phyloP scores from a whole-genome alignment of 2,113 vertebrate genomes.

The Datnioides undecimradiatus region DNA sequence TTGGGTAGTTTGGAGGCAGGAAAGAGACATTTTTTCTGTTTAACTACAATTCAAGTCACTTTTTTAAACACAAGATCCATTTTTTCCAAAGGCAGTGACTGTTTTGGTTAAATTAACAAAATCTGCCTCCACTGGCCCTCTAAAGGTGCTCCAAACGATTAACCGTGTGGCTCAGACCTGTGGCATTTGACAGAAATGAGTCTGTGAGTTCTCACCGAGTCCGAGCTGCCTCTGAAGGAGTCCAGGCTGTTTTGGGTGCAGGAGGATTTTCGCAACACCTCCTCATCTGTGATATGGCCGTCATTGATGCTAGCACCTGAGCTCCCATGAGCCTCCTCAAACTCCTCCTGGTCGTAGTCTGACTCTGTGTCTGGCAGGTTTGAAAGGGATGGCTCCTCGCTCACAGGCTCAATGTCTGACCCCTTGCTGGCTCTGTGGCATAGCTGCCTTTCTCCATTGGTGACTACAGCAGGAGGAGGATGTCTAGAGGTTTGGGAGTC shows the following conservation, averaged over 20 bases:
- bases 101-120: not conserved
- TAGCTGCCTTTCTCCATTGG: conserved; percentile 61
- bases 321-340: conserved; percentile 85
- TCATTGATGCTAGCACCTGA: conserved; percentile 84
- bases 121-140: not conserved
- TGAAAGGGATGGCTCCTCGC: conserved; percentile 76
- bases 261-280: conserved; percentile 84
- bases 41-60: not conserved
- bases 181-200: not conserved
- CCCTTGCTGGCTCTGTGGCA: conserved; percentile 42
- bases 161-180: not conserved
- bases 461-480: conserved; percentile 26
- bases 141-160: not conserved
- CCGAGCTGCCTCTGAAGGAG: conserved; percentile 89
- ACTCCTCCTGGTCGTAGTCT: conserved; percentile 92
- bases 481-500: conserved; percentile 37
- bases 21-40: not conserved
- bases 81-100: not conserved
- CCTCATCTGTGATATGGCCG: conserved; percentile 86
- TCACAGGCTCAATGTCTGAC: conserved; percentile 71
- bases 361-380: conserved; percentile 86
- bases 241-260: conserved; percentile 89
- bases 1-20: not conserved
- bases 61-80: not conserved
- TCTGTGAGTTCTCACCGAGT: conserved; percentile 86